Percentiles rank a stretch among this genome's conserved stretches.
Evolutionary conservation across 1,140 invertebrate species (phyloP).

Genomic region (Notospermus geniculatus): DNA sequence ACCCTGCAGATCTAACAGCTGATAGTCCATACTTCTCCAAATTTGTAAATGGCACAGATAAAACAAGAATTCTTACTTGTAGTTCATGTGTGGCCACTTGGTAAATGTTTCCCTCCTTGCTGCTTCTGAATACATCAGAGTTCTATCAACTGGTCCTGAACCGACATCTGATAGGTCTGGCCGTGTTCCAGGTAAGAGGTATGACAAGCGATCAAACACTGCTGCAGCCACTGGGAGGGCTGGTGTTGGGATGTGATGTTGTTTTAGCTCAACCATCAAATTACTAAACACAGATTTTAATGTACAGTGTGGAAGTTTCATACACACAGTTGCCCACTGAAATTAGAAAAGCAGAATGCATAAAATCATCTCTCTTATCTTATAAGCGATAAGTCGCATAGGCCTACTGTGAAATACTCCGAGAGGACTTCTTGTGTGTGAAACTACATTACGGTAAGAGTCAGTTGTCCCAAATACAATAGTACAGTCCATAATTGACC

Average conservation of each 20-base stretch:
- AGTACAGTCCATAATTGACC: too few relatives aligned
- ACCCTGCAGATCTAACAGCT: too few relatives aligned
- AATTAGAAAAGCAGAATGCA: slow-evolving; percentile 44
- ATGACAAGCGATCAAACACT: slow-evolving; percentile 78
- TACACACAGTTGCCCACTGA: slow-evolving; percentile 86
- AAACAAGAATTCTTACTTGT: slow-evolving; percentile 69
- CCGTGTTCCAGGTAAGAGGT: slow-evolving; percentile 60
- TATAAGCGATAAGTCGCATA: too few relatives aligned
- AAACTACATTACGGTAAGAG: too few relatives aligned
- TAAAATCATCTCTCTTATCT: too few relatives aligned
- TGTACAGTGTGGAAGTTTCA: slow-evolving; percentile 74
- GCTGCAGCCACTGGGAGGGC: slow-evolving; percentile 84
- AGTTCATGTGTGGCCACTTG: slow-evolving; percentile 95
- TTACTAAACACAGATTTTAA: slow-evolving; percentile 75
- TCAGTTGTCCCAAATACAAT: too few relatives aligned
- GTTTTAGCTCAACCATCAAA: slow-evolving; percentile 77
- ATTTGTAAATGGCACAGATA: too few relatives aligned
- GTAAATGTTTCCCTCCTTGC: slow-evolving; percentile 84
- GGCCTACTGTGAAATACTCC: too few relatives aligned
- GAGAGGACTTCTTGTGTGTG: too few relatives aligned
- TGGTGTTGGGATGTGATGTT: slow-evolving; percentile 76
- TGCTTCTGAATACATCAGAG: slow-evolving; percentile 84
- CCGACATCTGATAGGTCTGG: slow-evolving; percentile 26
- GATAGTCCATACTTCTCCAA: too few relatives aligned
- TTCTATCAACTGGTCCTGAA: slow-evolving; percentile 41